Base-by-base conservation (phyloP, 2,888 invertebrate species). In the Acrocyrtus sp. region DNA sequence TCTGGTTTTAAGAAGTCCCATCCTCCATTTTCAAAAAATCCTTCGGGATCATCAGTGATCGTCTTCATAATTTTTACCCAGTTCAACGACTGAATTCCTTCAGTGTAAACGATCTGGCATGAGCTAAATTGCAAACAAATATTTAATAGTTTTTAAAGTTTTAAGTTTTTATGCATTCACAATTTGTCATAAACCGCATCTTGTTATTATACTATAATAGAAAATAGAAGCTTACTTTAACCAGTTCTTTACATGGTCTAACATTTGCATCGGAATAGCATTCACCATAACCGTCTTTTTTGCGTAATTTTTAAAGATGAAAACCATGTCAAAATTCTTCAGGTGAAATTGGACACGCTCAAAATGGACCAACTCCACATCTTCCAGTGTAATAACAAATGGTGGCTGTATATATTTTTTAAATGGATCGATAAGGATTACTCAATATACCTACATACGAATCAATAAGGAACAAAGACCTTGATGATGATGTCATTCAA, bases 61-160 rank as follows among this genome's bases (percentile, higher is more conserved):
- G 98, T 98, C 86, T 99, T 99, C 99, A 99, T 99, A 80, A 99
- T 98, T 85, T 99, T 99, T 0, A 93, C 91, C 99, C 99, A 99
- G 86, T 99, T 99, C 82, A 99, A 88, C 0, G 97, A 96, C 84
- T 99, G 98, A 62, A 98, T 93, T 82, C 99, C 99, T 85, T 99
- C 99, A 0, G 97, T 94, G 85, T 98, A 99, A 47, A 94, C 91
- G 81, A 98, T 96, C 83, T 97, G 97, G 85, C 96, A 97, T 0
- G 96, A 96, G 83, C 93, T 93, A n/a, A n/a, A n/a, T n/a, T n/a
- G 84, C n/a, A 83, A 83, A 81, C 39, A 26, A 24, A 51, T 27
- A 53, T 27, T 27, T n/a, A 34, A 29, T 24, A n/a, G n/a, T n/a
- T n/a, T n/a, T n/a, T n/a, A n/a, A n/a, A n/a, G n/a, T n/a, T n/a